phyloP scores from a whole-genome alignment of 2,113 vertebrate genomes.

The Raja brachyura region DNA sequence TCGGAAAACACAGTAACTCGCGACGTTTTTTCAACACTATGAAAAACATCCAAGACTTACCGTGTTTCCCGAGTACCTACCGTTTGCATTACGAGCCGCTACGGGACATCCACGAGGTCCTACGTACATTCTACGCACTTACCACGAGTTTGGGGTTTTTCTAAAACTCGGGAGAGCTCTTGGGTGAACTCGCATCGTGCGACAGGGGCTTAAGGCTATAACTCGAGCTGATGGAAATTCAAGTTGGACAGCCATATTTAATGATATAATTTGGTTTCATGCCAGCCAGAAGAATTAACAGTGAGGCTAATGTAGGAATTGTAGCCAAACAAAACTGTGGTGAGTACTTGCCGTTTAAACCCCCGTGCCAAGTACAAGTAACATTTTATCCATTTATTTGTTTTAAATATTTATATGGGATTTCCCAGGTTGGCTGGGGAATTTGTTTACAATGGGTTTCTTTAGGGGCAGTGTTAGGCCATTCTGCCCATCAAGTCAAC shows the following conservation, averaged over 20 bases:
- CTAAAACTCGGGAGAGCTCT: too few relatives aligned
- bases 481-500: too few relatives aligned
- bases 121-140: too few relatives aligned
- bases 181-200: too few relatives aligned
- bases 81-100: too few relatives aligned
- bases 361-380: background rate
- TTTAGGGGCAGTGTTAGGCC: background rate
- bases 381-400: constrained; percentile 14
- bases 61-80: too few relatives aligned
- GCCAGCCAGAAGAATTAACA: background rate
- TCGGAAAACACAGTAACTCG: too few relatives aligned
- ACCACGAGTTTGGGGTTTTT: too few relatives aligned
- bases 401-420: background rate
- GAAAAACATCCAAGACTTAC: too few relatives aligned
- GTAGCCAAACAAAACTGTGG: background rate
- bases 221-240: background rate
- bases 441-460: background rate
- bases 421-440: background rate
- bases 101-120: too few relatives aligned
- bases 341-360: background rate
- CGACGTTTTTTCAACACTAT: too few relatives aligned
- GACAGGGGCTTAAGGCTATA: background rate
- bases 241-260: background rate
- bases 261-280: background rate
- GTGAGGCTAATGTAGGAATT: too few relatives aligned